phyloP scores from a whole-genome alignment of 2,888 invertebrate genomes.

The Notocelia uddmanniana region DNA sequence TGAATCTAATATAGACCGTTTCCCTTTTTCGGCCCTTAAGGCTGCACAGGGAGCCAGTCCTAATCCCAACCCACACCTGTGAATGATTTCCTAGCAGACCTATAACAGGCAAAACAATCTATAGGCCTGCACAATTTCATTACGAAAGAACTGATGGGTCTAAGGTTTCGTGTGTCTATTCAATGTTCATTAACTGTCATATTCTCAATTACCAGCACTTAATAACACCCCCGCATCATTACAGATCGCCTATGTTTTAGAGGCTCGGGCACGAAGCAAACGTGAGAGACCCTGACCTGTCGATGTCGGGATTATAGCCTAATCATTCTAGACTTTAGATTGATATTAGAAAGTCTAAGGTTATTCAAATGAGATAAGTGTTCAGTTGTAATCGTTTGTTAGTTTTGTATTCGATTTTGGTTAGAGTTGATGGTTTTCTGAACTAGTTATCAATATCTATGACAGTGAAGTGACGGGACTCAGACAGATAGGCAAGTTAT shows the following conservation, averaged over 20 bases:
- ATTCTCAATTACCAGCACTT: conserved; percentile 9
- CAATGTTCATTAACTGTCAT: conserved; percentile 1
- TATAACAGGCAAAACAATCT: too few relatives aligned
- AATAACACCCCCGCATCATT: conserved; percentile 11
- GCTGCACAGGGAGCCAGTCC: too few relatives aligned
- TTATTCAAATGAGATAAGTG: conserved; percentile 15
- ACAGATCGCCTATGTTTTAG: conserved; percentile 15
- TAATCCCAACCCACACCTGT: too few relatives aligned
- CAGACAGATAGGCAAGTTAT: too few relatives aligned
- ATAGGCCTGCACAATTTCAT: background rate
- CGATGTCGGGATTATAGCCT: conserved; percentile 17
- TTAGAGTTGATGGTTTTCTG: background rate
- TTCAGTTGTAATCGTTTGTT: background rate
- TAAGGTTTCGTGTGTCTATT: background rate
- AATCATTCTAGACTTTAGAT: conserved; percentile 28
- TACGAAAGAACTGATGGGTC: background rate
- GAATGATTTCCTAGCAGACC: too few relatives aligned
- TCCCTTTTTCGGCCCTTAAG: too few relatives aligned
- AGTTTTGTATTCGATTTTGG: background rate
- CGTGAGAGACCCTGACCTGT: conserved; percentile 38
- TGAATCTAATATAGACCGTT: too few relatives aligned
- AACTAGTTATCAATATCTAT: background rate
- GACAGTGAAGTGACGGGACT: too few relatives aligned
- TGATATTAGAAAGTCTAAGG: conserved; percentile 34
- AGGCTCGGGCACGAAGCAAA: conserved; percentile 4